Evolutionary conservation across 2,888 invertebrate species (phyloP), one percentile per base, ranked within the genome.

Genomic region (Sarcophaga variegata): DNA sequence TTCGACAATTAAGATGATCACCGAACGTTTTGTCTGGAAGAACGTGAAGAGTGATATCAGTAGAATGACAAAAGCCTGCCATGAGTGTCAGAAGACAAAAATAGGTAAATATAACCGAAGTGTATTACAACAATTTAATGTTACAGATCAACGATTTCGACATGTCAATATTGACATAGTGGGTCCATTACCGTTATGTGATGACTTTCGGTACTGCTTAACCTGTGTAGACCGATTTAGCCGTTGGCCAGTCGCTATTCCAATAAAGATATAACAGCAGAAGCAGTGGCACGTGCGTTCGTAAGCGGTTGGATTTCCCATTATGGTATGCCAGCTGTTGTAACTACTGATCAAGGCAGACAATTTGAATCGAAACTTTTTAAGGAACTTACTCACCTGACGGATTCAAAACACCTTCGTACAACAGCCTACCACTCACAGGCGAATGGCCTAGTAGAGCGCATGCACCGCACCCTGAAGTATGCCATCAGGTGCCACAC

Each of bases 121-220:
- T 47, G 27, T 66, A 14, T 59, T 72, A 5, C 17, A 70, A 22
- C 20, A 49, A 6, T 82, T 78, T 22, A 59, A 64, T 20, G 60
- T 60, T 1, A 76, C 84, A 4, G 37, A 69, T 3, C 76, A 85
- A 25, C 77, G 88, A 25, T 88, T 94, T 88, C 49, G 17, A 4
- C 49, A 76, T 76, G 54, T 54, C 2, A 54, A 76, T 64, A 12
- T 76, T 27, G 75, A 66, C 27, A 27, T 64, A 4, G 14, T 76
- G 14, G 49, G 75, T 4, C 75, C 64, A 54, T 64, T 76, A 20
- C 75, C 54, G 2, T 25, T 54, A 54, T 75, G 63, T 0, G 8
- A 75, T 25, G 47, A 75, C 4, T 63, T 25, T n/a, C 22, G n/a
- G 10, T 75, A 93, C 47, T 64, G 63, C 11, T 25, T 49, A 20